Conservation (phyloP, 2,888 invertebrate species). For the Sinodicranocentrus sp. region DNA sequence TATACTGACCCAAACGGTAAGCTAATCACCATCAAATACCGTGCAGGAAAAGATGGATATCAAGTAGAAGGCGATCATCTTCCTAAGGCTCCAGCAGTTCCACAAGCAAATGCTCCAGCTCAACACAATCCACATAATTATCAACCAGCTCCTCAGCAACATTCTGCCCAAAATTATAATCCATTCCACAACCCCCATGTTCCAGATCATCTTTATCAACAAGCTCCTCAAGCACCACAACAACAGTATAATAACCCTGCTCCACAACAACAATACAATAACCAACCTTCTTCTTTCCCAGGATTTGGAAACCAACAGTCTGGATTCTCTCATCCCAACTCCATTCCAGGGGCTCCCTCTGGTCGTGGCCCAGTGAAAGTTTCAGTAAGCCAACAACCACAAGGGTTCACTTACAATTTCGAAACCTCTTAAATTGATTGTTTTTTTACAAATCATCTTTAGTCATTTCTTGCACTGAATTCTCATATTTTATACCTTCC, state of each 20-base stretch:
- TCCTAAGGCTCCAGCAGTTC: slow-evolving; percentile 58
- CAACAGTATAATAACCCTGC: slow-evolving; percentile 25
- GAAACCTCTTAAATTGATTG: slow-evolving; percentile 40
- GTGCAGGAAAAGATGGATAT: slow-evolving; percentile 73
- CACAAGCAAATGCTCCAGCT: slow-evolving; percentile 31
- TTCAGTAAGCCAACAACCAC: slow-evolving; percentile 65
- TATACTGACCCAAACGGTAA: slow-evolving; percentile 69
- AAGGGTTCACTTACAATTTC: slow-evolving; percentile 68
- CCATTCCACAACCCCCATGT: slow-evolving; percentile 56
- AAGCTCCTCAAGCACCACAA: slow-evolving; percentile 45
- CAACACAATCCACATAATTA: slow-evolving; percentile 49
- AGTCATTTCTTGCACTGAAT: too few relatives aligned
- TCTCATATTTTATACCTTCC: too few relatives aligned
- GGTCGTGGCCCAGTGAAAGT: slow-evolving; percentile 60
- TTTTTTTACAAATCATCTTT: slow-evolving; percentile 25
- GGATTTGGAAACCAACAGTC: background rate
- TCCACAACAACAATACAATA: background rate
- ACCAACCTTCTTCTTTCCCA: slow-evolving; percentile 27
- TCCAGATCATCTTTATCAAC: slow-evolving; percentile 63
- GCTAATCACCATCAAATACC: slow-evolving; percentile 71
- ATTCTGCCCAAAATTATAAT: slow-evolving; percentile 17
- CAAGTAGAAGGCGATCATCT: slow-evolving; percentile 73
- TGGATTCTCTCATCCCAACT: slow-evolving; percentile 16
- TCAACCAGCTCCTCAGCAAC: slow-evolving; percentile 38
- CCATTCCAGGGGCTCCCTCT: slow-evolving; percentile 38